Percentiles rank a stretch among this genome's conserved stretches.
Evolutionary conservation across 2,888 invertebrate species (phyloP).

Genomic region (Acheta domesticus): DNA sequence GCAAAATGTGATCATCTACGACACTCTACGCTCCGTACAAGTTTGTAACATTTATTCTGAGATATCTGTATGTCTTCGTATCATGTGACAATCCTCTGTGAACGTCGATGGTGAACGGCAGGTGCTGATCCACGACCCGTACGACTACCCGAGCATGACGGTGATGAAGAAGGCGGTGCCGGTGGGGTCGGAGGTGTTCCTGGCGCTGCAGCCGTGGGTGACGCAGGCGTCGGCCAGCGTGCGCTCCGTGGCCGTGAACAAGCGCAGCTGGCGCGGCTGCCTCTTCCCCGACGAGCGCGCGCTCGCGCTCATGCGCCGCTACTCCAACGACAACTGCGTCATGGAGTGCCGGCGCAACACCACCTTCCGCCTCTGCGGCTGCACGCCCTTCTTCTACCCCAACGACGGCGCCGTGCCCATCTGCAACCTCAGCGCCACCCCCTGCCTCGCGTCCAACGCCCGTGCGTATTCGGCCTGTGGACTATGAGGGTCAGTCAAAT

Average conservation of each 20-base stretch:
- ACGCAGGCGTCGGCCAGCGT: slow-evolving; percentile 60
- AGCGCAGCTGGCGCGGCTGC: slow-evolving; percentile 52
- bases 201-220: slow-evolving; percentile 61
- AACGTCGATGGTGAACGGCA: slow-evolving; percentile 40
- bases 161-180: slow-evolving; percentile 58
- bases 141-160: slow-evolving; percentile 61
- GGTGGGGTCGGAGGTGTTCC: slow-evolving; percentile 56
- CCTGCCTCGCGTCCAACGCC: slow-evolving; percentile 49
- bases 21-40: too few relatives aligned
- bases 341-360: slow-evolving; percentile 55
- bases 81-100: too few relatives aligned
- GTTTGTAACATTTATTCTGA: too few relatives aligned
- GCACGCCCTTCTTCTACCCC: slow-evolving; percentile 58
- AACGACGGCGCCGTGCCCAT: slow-evolving; percentile 48
- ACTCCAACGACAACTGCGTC: slow-evolving; percentile 66
- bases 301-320: slow-evolving; percentile 48
- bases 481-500: too few relatives aligned
- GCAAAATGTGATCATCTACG: too few relatives aligned
- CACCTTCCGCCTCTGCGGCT: slow-evolving; percentile 54
- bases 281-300: slow-evolving; percentile 56
- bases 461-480: slow-evolving; percentile 42
- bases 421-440: slow-evolving; percentile 54
- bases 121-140: slow-evolving; percentile 63
- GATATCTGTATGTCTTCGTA: too few relatives aligned
- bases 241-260: slow-evolving; percentile 48